Percentiles rank a stretch among this genome's conserved stretches.
Conservation (phyloP, 1,140 invertebrate species). For the Radopholus similis region DNA sequence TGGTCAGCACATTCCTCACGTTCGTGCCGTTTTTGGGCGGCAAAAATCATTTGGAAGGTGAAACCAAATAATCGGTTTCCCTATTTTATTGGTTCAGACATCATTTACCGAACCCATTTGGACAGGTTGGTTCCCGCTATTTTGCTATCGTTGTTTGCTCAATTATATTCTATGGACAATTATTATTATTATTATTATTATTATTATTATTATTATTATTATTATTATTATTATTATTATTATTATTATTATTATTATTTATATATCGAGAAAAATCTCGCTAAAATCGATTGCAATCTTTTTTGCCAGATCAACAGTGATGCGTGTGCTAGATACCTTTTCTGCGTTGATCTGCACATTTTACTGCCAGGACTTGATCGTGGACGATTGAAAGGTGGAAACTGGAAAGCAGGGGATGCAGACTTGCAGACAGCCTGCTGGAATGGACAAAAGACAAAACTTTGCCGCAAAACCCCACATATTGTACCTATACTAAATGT, state of each 20-base stretch:
- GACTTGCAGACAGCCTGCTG: too few relatives aligned
- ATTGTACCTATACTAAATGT: too few relatives aligned
- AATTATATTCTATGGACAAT: neutral
- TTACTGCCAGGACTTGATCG: conserved; percentile 27
- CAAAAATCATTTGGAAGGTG: conserved; percentile 28
- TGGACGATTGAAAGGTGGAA: too few relatives aligned
- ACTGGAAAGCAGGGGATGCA: too few relatives aligned
- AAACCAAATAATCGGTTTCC: neutral
- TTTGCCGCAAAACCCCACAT: too few relatives aligned
- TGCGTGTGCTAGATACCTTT: conserved; percentile 36
- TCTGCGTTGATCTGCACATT: conserved; percentile 26
- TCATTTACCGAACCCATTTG: conserved; percentile 29
- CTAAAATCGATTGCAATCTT: too few relatives aligned
- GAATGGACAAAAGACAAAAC: too few relatives aligned
- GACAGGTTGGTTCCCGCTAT: conserved; percentile 18
- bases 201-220: neutral
- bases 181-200: neutral
- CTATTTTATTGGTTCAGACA: conserved; percentile 10
- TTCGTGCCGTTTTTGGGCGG: conserved; percentile 35
- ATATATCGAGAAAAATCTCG: neutral
- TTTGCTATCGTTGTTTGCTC: neutral
- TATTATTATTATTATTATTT: too few relatives aligned
- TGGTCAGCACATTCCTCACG: conserved; percentile 22
- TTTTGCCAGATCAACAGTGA: conserved; percentile 32
- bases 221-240: neutral